Base-by-base conservation (phyloP, 1,140 invertebrate species). In the Adelges cooleyi region DNA sequence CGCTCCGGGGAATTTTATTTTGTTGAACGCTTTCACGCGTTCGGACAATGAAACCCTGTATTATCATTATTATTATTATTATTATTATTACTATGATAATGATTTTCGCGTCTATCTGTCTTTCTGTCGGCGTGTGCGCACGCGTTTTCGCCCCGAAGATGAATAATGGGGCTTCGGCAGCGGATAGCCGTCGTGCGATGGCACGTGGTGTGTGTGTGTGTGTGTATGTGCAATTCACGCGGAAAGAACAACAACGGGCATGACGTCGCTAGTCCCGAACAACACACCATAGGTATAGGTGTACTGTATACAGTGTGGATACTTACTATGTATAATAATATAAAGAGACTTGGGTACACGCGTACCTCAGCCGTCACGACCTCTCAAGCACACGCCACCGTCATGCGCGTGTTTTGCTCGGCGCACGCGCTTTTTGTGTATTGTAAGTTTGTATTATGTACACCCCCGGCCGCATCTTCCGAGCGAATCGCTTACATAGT, bases 311-410 rank as follows among this genome's bases (percentile, higher is more conserved):
- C 29, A 33, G 11, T 33, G 29, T 6, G 29, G 5, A n/a, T n/a
- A n/a, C n/a, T n/a, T n/a, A n/a, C n/a, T n/a, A n/a, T n/a, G n/a
- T n/a, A n/a, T n/a, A n/a, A n/a, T n/a, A n/a, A n/a, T n/a, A n/a
- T n/a, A n/a, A n/a, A 29, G 53, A 15, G 53, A 56, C 36, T 44
- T 18, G n/a, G 29, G 5, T 33, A 5, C 56, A 33, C 56, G n/a
- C 56, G 56, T 42, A 25, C 56, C 42, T 40, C 23, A 40, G 4
- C 33, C 25, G 56, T 62, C 56, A 62, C 56, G 56, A 62, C 29
- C 29, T 48, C 25, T 62, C 42, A 42, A 62, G 56, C 56, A 62
- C 56, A 48, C 56, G 56, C 42, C 11, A 44, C 40, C 5, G 38
- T n/a, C 38, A 38, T 42, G 18, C 36, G 29, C 38, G 53, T 56